phyloP scores from a whole-genome alignment of 2,888 invertebrate genomes.

The Tetanocera ferruginea region DNA sequence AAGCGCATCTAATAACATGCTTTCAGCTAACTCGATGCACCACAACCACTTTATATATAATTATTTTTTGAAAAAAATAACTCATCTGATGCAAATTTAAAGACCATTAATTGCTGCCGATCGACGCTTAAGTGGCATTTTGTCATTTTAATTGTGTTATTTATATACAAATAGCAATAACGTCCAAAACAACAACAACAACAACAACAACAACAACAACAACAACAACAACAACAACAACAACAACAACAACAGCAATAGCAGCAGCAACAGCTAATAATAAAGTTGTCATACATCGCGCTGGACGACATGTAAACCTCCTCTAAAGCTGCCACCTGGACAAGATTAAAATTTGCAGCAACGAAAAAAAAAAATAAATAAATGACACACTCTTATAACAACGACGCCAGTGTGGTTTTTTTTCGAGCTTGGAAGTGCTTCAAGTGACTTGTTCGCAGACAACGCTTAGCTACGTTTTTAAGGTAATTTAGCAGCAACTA shows the following conservation, averaged over 20 bases:
- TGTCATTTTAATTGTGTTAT: conserved; percentile 50
- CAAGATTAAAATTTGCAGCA: too few relatives aligned
- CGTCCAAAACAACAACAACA: background rate
- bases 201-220: background rate
- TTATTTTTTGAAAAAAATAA: too few relatives aligned
- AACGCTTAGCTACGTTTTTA: background rate
- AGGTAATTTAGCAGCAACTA: background rate
- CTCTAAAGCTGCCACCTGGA: background rate
- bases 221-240: conserved; percentile 19
- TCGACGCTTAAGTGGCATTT: conserved; percentile 44
- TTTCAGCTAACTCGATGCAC: background rate
- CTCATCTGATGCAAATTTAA: too few relatives aligned
- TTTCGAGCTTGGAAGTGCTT: background rate
- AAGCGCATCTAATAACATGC: background rate
- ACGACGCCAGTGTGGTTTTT: background rate
- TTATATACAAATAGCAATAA: conserved; percentile 43
- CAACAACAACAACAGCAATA: background rate
- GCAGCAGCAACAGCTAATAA: background rate
- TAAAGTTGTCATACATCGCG: conserved; percentile 7
- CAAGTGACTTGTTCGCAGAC: background rate
- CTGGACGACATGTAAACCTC: background rate
- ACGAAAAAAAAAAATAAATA: background rate
- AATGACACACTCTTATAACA: background rate
- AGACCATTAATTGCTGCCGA: background rate
- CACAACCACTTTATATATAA: too few relatives aligned